These are phyloP conservation scores for Antechinus flavipes DNA, from an alignment of 2,113 vertebrate species.

Conservation along the genomic window DNA sequence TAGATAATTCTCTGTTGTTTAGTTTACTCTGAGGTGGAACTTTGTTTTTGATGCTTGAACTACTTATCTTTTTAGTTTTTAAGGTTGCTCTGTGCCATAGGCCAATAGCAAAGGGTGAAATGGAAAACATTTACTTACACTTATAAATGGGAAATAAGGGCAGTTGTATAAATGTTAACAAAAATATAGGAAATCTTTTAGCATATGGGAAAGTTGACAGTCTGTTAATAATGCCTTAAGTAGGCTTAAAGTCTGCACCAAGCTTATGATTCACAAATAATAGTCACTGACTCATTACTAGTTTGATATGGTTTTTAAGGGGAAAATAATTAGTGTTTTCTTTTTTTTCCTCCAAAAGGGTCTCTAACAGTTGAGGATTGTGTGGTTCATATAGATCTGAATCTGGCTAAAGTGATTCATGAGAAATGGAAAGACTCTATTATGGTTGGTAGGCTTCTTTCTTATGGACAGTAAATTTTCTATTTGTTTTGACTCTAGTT, in stretches of 20 bases:
- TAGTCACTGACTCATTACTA: not conserved
- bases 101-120: not conserved
- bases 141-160: constrained; percentile 43
- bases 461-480: constrained; percentile 41
- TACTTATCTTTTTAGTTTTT: constrained; percentile 44
- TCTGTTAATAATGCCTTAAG: constrained; percentile 28
- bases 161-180: constrained; percentile 14
- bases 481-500: constrained; percentile 27
- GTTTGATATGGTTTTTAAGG: not conserved
- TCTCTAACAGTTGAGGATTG: constrained; percentile 92
- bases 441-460: constrained; percentile 87
- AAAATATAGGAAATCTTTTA: constrained; percentile 35
- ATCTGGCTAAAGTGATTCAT: constrained; percentile 94
- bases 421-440: constrained; percentile 98
- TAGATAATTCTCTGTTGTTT: constrained; percentile 22
- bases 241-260: constrained; percentile 8
- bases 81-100: not conserved
- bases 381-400: constrained; percentile 95
- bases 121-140: constrained; percentile 13
- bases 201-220: constrained; percentile 24
- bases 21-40: constrained; percentile 9
- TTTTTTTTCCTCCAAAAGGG: constrained; percentile 82
- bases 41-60: not conserved
- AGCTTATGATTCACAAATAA: not conserved
- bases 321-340: constrained; percentile 61